Percentiles rank a stretch among this genome's conserved stretches.
phyloP scores from a whole-genome alignment of 2,797 vertebrate species.

The Nyctibius grandis region DNA sequence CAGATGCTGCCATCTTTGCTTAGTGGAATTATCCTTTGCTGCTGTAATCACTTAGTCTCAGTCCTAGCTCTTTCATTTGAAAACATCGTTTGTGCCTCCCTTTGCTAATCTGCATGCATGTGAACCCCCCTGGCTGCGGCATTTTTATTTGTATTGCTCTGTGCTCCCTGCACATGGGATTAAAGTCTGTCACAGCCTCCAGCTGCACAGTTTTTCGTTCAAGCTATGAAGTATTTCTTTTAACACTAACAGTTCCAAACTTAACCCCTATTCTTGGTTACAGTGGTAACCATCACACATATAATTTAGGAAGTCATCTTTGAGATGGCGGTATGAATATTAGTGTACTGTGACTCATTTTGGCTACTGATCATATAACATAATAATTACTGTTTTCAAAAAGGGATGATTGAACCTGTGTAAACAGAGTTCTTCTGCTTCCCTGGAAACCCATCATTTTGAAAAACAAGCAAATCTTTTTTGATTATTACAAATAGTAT shows the following conservation, averaged over 20 bases:
- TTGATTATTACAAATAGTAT: neutral
- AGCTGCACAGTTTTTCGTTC: neutral
- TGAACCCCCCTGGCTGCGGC: neutral
- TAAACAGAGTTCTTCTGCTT: neutral
- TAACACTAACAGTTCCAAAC: neutral
- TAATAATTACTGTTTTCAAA: slow-evolving; percentile 10
- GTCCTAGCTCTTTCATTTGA: neutral
- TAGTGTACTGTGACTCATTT: neutral
- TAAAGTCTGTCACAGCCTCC: slow-evolving; percentile 8
- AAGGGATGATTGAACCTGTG: neutral
- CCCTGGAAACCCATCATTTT: neutral
- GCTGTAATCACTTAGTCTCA: neutral
- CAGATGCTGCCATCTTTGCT: neutral
- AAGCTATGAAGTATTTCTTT: neutral
- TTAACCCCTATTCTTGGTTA: neutral
- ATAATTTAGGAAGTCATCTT: neutral
- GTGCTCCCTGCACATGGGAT: neutral
- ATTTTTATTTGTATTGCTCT: neutral
- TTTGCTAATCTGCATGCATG: slow-evolving; percentile 39
- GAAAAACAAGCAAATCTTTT: neutral
- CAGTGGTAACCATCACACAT: neutral
- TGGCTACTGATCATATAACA: neutral
- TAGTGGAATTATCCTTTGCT: neutral
- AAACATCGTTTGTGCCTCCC: neutral
- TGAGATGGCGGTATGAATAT: neutral